Percentiles rank a stretch among this genome's conserved stretches.
phyloP scores from a whole-genome alignment of 1,140 invertebrate species.

The Anadara kagoshimensis region DNA sequence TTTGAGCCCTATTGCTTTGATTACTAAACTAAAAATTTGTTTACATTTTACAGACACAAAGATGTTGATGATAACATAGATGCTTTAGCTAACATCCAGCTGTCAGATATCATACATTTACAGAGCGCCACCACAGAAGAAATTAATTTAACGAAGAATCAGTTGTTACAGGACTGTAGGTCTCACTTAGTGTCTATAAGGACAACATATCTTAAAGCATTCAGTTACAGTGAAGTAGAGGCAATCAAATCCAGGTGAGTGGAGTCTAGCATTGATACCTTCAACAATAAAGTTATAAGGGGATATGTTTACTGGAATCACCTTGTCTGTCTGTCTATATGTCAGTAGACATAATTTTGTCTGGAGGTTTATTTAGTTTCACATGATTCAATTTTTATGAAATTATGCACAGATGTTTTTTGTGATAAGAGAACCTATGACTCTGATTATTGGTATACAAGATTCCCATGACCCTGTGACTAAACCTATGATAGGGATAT shows the following conservation, averaged over 20 bases:
- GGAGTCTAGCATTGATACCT: no score
- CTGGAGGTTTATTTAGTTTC: no score
- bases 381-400: no score
- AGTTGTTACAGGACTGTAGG: constrained; percentile 41
- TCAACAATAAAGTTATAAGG: no score
- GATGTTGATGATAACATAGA: constrained; percentile 40
- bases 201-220: constrained; percentile 56
- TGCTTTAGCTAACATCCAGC: constrained; percentile 51
- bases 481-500: no score
- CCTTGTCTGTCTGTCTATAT: no score
- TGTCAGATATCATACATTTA: constrained; percentile 50
- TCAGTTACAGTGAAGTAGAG: constrained; percentile 49
- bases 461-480: no score
- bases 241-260: constrained; percentile 62
- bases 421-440: no score
- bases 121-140: constrained; percentile 61
- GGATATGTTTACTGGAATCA: no score
- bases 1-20: constrained; percentile 36
- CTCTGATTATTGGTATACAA: no score
- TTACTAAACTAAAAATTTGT: neutral
- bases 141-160: constrained; percentile 41
- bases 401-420: no score
- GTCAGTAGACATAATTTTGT: no score
- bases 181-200: constrained; percentile 47
- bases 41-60: neutral